These are phyloP conservation scores for Zaprionus vittiger DNA, from an alignment of 1,140 invertebrate species.

Conservation along the genomic window DNA sequence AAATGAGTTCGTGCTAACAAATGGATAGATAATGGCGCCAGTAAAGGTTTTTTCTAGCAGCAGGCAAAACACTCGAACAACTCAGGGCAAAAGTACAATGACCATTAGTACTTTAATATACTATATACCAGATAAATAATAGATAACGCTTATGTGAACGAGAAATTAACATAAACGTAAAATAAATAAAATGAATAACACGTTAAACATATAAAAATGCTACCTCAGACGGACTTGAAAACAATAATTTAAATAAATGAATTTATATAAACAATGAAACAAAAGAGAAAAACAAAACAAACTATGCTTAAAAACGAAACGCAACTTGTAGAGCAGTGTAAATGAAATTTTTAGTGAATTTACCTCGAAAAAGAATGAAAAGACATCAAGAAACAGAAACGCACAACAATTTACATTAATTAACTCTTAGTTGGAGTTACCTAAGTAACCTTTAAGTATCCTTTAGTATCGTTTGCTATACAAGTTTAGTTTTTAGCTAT, in stretches of 20 bases:
- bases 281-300: conserved; percentile 44
- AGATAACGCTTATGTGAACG: conserved; percentile 40
- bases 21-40: conserved; percentile 50
- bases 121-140: conserved; percentile 56
- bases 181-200: conserved; percentile 28
- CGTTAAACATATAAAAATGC: conserved; percentile 63
- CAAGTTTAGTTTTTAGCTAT: conserved; percentile 54
- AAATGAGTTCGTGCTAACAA: conserved; percentile 19
- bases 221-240: conserved; percentile 83
- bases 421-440: conserved; percentile 41
- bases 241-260: conserved; percentile 82
- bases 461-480: conserved; percentile 25
- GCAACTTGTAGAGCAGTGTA: conserved; percentile 45
- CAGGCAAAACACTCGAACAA: conserved; percentile 55
- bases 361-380: conserved; percentile 48
- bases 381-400: conserved; percentile 4
- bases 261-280: conserved; percentile 63
- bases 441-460: conserved; percentile 11
- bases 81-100: conserved; percentile 85
- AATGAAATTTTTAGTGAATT: conserved; percentile 72
- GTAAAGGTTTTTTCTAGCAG: conserved; percentile 57
- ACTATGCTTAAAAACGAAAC: conserved; percentile 41
- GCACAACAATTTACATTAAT: conserved; percentile 42
- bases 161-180: conserved; percentile 48
- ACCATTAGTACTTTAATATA: conserved; percentile 77